Percentiles rank a stretch among this genome's conserved stretches.
Conservation (phyloP, 2,888 invertebrate species). For the Pristionchus mayeri region DNA sequence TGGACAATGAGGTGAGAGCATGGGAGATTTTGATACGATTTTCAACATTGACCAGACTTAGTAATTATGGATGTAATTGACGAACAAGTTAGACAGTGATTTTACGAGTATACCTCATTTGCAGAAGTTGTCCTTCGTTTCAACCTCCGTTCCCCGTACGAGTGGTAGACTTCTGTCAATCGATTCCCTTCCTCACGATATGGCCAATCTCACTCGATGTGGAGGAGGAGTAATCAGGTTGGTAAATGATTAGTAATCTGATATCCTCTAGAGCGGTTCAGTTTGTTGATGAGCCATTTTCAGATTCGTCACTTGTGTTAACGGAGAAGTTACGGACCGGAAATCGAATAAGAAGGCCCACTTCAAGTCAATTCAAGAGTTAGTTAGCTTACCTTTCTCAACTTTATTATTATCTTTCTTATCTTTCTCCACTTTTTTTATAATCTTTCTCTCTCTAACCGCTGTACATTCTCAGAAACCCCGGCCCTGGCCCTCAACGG, state of each 20-base stretch:
- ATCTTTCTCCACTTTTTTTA: no score
- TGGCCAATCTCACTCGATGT: background rate
- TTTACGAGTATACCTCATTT: no score
- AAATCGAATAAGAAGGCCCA: background rate
- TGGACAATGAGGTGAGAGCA: background rate
- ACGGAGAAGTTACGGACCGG: background rate
- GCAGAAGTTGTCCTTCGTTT: background rate
- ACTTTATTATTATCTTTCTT: background rate
- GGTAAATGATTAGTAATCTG: no score
- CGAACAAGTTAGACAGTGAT: no score
- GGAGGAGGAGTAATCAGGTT: conserved; percentile 3
- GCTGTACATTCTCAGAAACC: background rate
- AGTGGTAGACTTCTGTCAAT: background rate
- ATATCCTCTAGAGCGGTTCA: no score
- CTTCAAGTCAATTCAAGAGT: background rate
- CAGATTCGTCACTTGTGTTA: background rate
- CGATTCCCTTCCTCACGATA: background rate
- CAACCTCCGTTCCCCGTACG: background rate
- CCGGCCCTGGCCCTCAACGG: background rate
- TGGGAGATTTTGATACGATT: background rate
- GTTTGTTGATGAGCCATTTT: no score
- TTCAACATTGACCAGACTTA: no score
- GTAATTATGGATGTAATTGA: no score
- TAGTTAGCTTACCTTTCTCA: no score
- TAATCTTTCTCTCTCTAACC: no score